phyloP scores from a whole-genome alignment of 2,113 vertebrate genomes.

The Pimephales promelas region DNA sequence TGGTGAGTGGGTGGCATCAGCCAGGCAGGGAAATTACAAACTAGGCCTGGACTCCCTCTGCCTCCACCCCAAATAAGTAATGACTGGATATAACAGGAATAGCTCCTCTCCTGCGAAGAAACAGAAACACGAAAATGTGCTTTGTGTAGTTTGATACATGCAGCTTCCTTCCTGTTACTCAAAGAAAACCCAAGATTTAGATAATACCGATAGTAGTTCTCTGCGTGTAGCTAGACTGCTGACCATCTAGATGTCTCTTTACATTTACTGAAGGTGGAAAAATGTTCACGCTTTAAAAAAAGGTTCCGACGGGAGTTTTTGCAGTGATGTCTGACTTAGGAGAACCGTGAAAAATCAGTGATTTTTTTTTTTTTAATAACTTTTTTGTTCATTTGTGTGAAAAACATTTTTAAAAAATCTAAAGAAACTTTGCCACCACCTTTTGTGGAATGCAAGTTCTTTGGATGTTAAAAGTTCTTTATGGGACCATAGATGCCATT shows the following conservation, averaged over 20 bases:
- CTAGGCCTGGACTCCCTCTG: slow-evolving; percentile 63
- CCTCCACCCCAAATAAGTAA: slow-evolving; percentile 78
- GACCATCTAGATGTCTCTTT: neutral
- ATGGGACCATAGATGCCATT: no score
- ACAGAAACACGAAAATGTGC: slow-evolving; percentile 40
- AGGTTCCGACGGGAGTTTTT: neutral
- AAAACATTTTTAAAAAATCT: no score
- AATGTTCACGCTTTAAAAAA: neutral
- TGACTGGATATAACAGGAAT: slow-evolving; percentile 70
- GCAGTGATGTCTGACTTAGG: no score
- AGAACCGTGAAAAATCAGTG: no score
- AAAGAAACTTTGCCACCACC: no score
- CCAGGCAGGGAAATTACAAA: slow-evolving; percentile 76
- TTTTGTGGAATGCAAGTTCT: no score
- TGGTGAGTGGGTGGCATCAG: slow-evolving; percentile 73
- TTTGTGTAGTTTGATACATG: neutral
- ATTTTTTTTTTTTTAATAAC: no score
- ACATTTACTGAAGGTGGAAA: neutral
- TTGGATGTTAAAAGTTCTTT: no score
- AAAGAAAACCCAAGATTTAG: neutral
- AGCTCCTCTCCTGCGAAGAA: slow-evolving; percentile 59
- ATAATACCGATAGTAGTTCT: neutral
- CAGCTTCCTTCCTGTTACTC: slow-evolving; percentile 11
- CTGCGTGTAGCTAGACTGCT: neutral
- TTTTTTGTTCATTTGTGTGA: no score